Evolutionary conservation across 1,140 invertebrate genomes (phyloP).

Genomic region (Paraescarpia echinospica): DNA sequence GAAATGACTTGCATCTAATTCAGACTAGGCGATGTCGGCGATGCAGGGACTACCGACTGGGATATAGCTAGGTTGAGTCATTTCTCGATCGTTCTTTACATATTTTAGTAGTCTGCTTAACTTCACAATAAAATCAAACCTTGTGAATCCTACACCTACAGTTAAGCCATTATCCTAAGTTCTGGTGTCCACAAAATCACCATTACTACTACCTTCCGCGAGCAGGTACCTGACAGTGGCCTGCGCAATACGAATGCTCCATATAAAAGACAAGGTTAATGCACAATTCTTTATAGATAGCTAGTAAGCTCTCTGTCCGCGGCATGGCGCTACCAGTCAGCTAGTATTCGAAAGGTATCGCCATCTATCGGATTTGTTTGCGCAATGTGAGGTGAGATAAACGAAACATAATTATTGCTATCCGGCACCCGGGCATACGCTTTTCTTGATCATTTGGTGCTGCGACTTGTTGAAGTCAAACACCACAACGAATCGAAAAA

Average conservation of each 20-base stretch:
- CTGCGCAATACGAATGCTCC: background rate
- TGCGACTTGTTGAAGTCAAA: too few relatives aligned
- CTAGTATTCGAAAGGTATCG: background rate
- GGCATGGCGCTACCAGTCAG: background rate
- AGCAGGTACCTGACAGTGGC: too few relatives aligned
- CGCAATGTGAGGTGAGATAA: background rate
- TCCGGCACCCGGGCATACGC: too few relatives aligned
- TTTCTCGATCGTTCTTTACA: background rate
- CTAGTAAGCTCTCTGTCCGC: background rate
- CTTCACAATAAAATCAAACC: background rate
- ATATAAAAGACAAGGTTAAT: background rate
- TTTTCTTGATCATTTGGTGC: too few relatives aligned
- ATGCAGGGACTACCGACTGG: background rate
- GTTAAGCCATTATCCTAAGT: background rate
- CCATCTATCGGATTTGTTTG: background rate
- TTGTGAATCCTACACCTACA: background rate
- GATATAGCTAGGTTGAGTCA: background rate
- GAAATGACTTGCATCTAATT: background rate
- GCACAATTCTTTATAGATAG: background rate
- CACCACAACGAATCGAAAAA: too few relatives aligned
- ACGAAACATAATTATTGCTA: too few relatives aligned
- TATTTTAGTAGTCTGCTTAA: background rate
- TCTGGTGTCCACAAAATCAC: background rate
- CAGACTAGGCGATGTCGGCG: background rate
- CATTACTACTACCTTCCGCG: background rate